Percentiles rank a stretch among this genome's conserved stretches.
Conservation (phyloP, 2,797 vertebrate species). For the Myoxocephalus aenaeus region DNA sequence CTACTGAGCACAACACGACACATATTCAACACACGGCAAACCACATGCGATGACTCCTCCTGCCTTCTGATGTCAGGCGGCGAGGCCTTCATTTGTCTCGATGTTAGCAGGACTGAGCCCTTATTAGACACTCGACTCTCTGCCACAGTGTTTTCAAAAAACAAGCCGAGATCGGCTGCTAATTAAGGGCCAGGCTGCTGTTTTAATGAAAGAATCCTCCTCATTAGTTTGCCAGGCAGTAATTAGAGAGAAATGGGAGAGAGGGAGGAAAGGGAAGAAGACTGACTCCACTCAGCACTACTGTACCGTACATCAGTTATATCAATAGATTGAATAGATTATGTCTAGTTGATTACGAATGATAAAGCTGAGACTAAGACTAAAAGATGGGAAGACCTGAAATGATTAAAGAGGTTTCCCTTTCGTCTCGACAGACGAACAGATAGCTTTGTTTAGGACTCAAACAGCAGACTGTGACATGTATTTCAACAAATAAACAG, state of each 20-base stretch:
- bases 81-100: conserved; percentile 29
- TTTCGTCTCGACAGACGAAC: background rate
- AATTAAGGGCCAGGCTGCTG: conserved; percentile 72
- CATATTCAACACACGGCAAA: background rate
- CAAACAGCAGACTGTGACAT: background rate
- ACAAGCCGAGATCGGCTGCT: conserved; percentile 61
- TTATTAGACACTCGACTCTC: conserved; percentile 45
- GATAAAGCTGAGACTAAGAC: background rate
- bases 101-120: conserved; percentile 39
- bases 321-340: background rate
- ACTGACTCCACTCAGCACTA: conserved; percentile 44
- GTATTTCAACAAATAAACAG: background rate
- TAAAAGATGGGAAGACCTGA: background rate
- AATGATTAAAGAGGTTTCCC: conserved; percentile 1
- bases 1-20: background rate
- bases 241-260: conserved; percentile 61
- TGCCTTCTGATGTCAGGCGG: background rate
- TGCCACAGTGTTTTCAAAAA: conserved; percentile 67
- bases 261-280: conserved; percentile 13
- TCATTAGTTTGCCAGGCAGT: conserved; percentile 68
- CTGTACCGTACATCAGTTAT: conserved; percentile 10
- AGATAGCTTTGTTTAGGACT: background rate
- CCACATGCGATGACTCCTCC: background rate
- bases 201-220: conserved; percentile 70
- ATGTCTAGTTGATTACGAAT: background rate